Base-by-base conservation (phyloP, 2,797 vertebrate genomes). In the Acrocephalus scirpaceus region DNA sequence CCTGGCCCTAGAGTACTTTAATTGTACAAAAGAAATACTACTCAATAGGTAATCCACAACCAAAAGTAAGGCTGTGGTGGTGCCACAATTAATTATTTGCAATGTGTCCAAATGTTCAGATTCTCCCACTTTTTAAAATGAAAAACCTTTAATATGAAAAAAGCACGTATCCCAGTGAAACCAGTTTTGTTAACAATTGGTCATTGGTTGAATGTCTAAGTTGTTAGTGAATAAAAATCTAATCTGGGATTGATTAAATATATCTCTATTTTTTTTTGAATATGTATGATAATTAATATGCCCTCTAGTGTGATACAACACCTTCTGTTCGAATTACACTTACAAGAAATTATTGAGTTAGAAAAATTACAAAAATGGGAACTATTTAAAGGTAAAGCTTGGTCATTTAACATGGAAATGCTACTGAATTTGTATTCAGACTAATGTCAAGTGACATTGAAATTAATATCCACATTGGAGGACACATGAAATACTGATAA, bases 91-190 rank as follows among this genome's bases (percentile, higher is more conserved):
- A 60, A 11, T 65, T 50, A 50, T 53, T 76, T 73, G 44, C 16
- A 10, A 7, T 15, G 13, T 34, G 11, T 50, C 12, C 14, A 69
- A 72, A 56, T 15, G 25, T 25, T 80, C 7, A 9, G 23, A 71
- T 74, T 58, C 61, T 42, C 12, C 9, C 26, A 5, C 12, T 75
- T 80, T 56, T 42, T 30, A 14, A 61, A 29, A 53, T 29, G 2
- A 53, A 61, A 86, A 53, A 1, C 3, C 3, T n/a, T 53, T 58
- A 36, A 51, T 4, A 44, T 2, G 7, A 42, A 69, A 84, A 74
- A 40, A 44, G 2, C 5, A 13, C 0, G 0, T 38, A 48, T 10
- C 14, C 14, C 38, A 51, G 16, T n/a, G 40, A 53, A 34, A 57
- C 11, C 23, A 50, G 5, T 18, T 5, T 1, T 50, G 7, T 75